These are phyloP conservation scores for Xiphydria camelus DNA, from an alignment of 2,888 invertebrate genomes.

Conservation along the genomic window DNA sequence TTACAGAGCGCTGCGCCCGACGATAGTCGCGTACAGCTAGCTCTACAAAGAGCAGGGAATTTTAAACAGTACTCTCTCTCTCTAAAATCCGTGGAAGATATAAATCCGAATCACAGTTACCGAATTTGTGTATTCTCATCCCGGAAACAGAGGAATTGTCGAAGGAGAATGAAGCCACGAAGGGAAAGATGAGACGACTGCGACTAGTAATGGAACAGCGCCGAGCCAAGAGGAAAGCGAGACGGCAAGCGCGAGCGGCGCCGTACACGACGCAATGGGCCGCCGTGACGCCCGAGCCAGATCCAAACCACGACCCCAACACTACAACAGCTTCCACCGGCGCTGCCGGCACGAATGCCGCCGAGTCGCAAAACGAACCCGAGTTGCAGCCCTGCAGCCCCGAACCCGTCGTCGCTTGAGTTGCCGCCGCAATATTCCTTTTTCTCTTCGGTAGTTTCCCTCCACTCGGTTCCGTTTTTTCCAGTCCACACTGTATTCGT, in stretches of 20 bases:
- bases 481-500: neutral
- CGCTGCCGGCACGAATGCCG: slow-evolving; percentile 31
- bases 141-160: slow-evolving; percentile 59
- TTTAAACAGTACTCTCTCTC: too few species aligned
- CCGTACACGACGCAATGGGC: slow-evolving; percentile 67
- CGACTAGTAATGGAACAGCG: slow-evolving; percentile 89
- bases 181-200: slow-evolving; percentile 84
- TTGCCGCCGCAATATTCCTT: slow-evolving; percentile 1
- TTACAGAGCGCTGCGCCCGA: neutral
- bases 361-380: slow-evolving; percentile 49
- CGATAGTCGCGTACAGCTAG: too few species aligned
- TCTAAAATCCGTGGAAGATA: too few species aligned
- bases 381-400: slow-evolving; percentile 53
- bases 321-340: slow-evolving; percentile 52
- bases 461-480: neutral
- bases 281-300: slow-evolving; percentile 55
- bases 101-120: too few species aligned
- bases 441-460: neutral
- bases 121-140: neutral
- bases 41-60: too few species aligned
- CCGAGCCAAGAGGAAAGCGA: slow-evolving; percentile 67
- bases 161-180: slow-evolving; percentile 76
- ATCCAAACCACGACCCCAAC: slow-evolving; percentile 46
- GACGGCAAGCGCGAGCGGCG: slow-evolving; percentile 74
- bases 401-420: slow-evolving; percentile 54